phyloP scores from a whole-genome alignment of 2,113 vertebrate genomes.

The Amblyornis subalaris region DNA sequence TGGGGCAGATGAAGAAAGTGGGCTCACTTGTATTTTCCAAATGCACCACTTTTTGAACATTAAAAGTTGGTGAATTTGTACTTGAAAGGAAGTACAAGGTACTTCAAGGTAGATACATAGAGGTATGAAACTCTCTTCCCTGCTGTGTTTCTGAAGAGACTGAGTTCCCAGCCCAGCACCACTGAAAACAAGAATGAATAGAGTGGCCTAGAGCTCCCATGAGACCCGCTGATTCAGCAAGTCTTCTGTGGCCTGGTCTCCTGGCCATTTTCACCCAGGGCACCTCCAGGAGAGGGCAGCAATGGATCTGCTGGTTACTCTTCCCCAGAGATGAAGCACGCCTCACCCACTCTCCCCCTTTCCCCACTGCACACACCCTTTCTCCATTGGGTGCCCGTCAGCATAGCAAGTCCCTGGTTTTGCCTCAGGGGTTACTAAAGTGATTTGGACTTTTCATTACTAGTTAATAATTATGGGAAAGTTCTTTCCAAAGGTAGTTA shows the following conservation, averaged over 20 bases:
- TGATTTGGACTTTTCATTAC: slow-evolving; percentile 29
- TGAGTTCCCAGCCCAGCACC: neutral
- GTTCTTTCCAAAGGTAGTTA: slow-evolving; percentile 30
- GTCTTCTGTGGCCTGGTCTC: neutral
- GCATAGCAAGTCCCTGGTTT: neutral
- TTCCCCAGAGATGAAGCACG: neutral
- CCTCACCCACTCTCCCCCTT: rapidly evolving
- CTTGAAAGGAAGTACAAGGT: neutral
- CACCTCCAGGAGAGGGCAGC: slow-evolving; percentile 67
- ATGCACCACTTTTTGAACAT: neutral
- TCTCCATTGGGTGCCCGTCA: neutral
- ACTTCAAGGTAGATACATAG: neutral
- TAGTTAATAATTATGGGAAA: slow-evolving; percentile 55
- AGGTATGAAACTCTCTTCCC: neutral
- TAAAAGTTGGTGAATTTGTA: neutral
- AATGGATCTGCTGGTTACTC: slow-evolving; percentile 38
- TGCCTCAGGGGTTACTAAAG: slow-evolving; percentile 25
- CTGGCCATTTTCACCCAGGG: neutral
- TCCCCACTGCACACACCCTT: neutral
- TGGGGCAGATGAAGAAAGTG: neutral
- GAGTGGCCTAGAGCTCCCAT: neutral
- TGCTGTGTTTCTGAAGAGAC: neutral
- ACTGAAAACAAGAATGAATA: neutral
- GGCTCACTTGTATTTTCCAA: neutral
- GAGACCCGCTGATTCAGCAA: neutral